Evolutionary conservation across 1,140 invertebrate genomes (phyloP).

Genomic region (Ylistrum balloti): DNA sequence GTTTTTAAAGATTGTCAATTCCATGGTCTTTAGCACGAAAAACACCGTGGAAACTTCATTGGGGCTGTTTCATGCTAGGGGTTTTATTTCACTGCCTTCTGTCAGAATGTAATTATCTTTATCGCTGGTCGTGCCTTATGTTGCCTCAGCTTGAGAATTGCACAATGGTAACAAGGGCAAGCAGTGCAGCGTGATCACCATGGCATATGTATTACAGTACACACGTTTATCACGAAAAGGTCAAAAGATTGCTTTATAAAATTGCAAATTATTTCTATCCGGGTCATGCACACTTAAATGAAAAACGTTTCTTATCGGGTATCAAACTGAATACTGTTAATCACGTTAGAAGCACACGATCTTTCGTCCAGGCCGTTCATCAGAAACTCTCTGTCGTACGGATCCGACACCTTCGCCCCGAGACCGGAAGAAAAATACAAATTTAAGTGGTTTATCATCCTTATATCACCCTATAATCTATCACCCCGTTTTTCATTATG

Average conservation of each 20-base stretch:
- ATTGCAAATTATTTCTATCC: not conserved
- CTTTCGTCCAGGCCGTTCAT: not conserved
- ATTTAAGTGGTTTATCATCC: conserved; percentile 9
- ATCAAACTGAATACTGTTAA: conserved; percentile 25
- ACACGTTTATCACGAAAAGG: not conserved
- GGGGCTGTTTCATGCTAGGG: too few relatives aligned
- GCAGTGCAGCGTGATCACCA: not conserved
- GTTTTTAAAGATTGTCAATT: too few relatives aligned
- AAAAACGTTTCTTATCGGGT: conserved; percentile 32
- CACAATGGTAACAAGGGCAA: not conserved
- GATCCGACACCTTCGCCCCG: not conserved
- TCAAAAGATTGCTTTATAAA: conserved; percentile 22
- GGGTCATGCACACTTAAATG: conserved; percentile 23
- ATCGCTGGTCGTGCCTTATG: not conserved
- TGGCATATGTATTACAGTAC: not conserved
- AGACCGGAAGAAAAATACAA: conserved; percentile 38
- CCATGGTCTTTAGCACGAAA: too few relatives aligned
- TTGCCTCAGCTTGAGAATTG: not conserved
- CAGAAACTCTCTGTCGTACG: not conserved
- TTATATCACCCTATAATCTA: conserved; percentile 23
- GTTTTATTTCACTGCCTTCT: not conserved
- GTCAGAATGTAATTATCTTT: not conserved
- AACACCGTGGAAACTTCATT: too few relatives aligned
- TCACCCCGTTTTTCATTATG: conserved; percentile 11
- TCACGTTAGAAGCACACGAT: not conserved